These are phyloP conservation scores for Cottus gobio DNA, from an alignment of 2,113 vertebrate species.

Conservation along the genomic window DNA sequence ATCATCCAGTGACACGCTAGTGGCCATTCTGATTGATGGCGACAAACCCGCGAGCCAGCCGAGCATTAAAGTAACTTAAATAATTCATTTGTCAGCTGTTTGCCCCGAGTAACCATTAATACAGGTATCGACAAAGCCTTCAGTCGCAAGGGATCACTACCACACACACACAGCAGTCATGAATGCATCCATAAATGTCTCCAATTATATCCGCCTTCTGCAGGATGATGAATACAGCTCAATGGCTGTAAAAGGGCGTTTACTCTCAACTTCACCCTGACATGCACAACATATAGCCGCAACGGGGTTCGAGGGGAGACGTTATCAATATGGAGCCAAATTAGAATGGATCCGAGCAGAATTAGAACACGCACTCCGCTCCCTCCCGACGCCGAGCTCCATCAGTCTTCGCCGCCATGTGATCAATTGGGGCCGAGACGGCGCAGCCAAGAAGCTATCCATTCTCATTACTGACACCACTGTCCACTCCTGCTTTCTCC, in stretches of 20 bases:
- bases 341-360: constrained; percentile 78
- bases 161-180: not conserved
- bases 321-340: constrained; percentile 78
- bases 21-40: constrained; percentile 57
- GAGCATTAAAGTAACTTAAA: constrained; percentile 61
- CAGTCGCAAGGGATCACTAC: constrained; percentile 47
- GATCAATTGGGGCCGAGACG: constrained; percentile 68
- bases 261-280: constrained; percentile 35
- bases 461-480: constrained; percentile 75
- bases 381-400: constrained; percentile 35
- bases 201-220: constrained; percentile 54
- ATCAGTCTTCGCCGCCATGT: constrained; percentile 57
- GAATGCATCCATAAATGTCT: constrained; percentile 57
- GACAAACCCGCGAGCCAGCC: constrained; percentile 29
- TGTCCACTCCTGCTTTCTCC: constrained; percentile 39
- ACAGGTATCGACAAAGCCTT: constrained; percentile 55
- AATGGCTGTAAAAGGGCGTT: constrained; percentile 35
- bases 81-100: constrained; percentile 60
- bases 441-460: constrained; percentile 61
- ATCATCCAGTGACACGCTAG: constrained; percentile 19
- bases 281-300: constrained; percentile 11
- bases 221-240: constrained; percentile 60
- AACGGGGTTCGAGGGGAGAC: constrained; percentile 39
- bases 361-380: constrained; percentile 66
- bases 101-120: constrained; percentile 52